Evolutionary conservation across 1,140 invertebrate genomes (phyloP), one percentile per base, ranked within the genome.

Genomic region (Trialeurodes vaporariorum): DNA sequence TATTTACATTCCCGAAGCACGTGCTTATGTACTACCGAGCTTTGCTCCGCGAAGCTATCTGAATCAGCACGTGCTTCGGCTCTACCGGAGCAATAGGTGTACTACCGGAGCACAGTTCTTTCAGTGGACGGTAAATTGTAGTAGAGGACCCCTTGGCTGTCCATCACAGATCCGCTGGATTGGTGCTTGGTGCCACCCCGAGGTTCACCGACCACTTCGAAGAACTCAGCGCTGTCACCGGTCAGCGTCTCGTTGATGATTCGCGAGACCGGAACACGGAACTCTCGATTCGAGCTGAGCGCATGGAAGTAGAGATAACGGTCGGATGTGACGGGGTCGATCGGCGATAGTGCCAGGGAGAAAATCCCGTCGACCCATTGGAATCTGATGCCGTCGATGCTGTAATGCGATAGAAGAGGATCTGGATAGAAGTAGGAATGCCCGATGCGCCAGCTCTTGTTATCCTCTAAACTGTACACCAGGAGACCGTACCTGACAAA

Each of bases 281-380:
- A 92, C 76, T 92, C 89, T 26, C 82, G 72, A 70, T 85, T 87
- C 73, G 89, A 89, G 0, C 88, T 88, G 86, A 92, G 85, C 0
- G 90, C 83, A 77, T 92, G 88, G 73, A 90, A 92, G 70, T 85
- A 91, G 11, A 92, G 71, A 1, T 84, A 79, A 59, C 85, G 78
- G 23, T 90, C 84, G 1, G 76, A 71, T 11, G 71, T 74, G 5
- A 77, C 22, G 1, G 63, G 40, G 63, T 85, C 79, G 0, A 82
- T 65, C 0, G 86, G 86, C 24, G 84, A 84, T 23, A 92, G 71
- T 11, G 88, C 84, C 70, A 91, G 78, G 0, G 88, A 89, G 72
- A 92, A 91, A 22, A 92, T 83, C 1, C 90, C 90, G 72, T 92
- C 90, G 1, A 87, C 82, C 89, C 90, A 92, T 72, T 89, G 86